These are phyloP conservation scores for Saccostrea cuccullata DNA, from an alignment of 1,140 invertebrate species.

Conservation along the genomic window DNA sequence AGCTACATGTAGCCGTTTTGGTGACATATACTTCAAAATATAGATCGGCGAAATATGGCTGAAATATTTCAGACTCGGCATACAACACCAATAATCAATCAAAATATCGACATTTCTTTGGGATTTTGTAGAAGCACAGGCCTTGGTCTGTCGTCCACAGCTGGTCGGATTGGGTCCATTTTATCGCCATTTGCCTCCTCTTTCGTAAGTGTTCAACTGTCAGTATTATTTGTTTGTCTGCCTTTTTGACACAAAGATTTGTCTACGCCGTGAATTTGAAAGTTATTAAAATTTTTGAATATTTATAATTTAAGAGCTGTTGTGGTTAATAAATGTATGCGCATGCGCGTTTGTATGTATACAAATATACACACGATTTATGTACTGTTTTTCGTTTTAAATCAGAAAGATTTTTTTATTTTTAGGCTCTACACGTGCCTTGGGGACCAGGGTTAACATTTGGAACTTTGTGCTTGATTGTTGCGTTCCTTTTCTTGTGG, in stretches of 20 bases:
- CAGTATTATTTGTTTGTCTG: neutral
- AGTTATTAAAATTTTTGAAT: neutral
- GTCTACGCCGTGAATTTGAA: neutral
- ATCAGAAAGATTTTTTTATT: neutral
- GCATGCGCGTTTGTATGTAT: neutral
- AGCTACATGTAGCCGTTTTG: no score
- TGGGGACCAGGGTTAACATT: neutral
- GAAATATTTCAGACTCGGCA: no score
- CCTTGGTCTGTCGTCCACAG: neutral
- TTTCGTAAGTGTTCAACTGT: neutral
- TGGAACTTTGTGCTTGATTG: neutral
- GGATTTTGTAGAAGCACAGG: constrained; percentile 3
- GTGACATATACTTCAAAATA: no score
- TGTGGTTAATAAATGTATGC: neutral
- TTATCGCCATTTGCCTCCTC: neutral
- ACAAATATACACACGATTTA: no score
- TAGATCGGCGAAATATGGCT: no score
- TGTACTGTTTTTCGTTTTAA: neutral
- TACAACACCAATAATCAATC: no score
- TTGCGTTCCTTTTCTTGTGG: neutral
- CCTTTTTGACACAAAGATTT: neutral
- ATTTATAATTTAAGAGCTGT: neutral
- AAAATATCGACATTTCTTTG: neutral
- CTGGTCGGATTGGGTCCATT: constrained; percentile 22
- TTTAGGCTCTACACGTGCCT: neutral